A percentile compares a stretch with the other conserved stretches of the same genome.
phyloP scores from a whole-genome alignment of 2,888 invertebrate species.

The Yponomeuta sedellus region DNA sequence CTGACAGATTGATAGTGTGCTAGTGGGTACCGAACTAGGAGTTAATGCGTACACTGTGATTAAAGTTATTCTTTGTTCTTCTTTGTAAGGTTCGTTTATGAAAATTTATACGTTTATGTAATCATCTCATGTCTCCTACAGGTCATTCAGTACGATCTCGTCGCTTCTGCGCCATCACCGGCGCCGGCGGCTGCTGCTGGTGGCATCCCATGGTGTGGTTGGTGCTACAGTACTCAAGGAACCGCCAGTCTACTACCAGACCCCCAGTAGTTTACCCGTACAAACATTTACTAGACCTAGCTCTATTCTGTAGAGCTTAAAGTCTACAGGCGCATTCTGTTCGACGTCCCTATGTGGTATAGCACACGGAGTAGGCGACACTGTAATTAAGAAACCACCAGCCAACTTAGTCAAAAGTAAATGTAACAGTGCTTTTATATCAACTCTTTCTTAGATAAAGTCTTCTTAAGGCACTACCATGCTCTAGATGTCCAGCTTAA shows the following conservation, averaged over 20 bases:
- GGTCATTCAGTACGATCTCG: constrained; percentile 67
- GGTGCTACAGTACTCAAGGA: constrained; percentile 70
- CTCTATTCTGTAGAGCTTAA: neutral
- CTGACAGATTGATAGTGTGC: no score
- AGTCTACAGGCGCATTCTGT: neutral
- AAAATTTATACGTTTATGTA: no score
- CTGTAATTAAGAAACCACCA: neutral
- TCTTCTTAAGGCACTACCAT: no score
- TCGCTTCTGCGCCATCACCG: constrained; percentile 74
- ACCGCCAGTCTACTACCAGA: constrained; percentile 60
- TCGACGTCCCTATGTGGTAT: neutral
- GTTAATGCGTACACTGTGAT: no score
- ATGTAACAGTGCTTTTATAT: no score
- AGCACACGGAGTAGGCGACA: neutral
- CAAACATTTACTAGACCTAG: neutral
- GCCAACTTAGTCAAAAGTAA: no score
- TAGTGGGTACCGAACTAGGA: no score
- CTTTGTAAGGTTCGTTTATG: no score
- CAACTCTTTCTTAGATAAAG: no score
- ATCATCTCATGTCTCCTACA: constrained; percentile 18
- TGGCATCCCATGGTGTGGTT: constrained; percentile 64
- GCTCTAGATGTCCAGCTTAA: no score
- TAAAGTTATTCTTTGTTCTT: no score
- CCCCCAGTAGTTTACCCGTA: constrained; percentile 55
- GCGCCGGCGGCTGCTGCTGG: constrained; percentile 70